These are phyloP conservation scores for Microdon myrmicae DNA, from an alignment of 2,888 invertebrate species.

Conservation along the genomic window DNA sequence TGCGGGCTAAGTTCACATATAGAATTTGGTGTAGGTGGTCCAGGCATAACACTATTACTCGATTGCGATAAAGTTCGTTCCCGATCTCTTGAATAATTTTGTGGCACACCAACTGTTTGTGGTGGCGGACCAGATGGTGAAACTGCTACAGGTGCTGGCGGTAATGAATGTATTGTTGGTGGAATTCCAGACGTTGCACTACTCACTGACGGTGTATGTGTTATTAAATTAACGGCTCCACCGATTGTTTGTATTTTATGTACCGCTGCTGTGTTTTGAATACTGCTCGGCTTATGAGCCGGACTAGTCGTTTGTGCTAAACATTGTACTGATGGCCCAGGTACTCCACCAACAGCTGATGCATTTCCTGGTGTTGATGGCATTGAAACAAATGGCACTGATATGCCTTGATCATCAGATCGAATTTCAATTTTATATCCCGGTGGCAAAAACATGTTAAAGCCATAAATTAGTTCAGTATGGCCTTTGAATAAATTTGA, in stretches of 20 bases:
- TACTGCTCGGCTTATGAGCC: conserved; percentile 38
- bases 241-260: conserved; percentile 54
- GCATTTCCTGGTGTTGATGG: conserved; percentile 73
- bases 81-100: conserved; percentile 64
- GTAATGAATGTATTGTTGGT: conserved; percentile 61
- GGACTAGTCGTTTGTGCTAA: conserved; percentile 48
- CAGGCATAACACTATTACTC: conserved; percentile 56
- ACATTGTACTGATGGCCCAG: conserved; percentile 57
- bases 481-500: conserved; percentile 85
- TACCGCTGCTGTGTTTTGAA: conserved; percentile 47
- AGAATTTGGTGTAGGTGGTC: conserved; percentile 63
- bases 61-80: conserved; percentile 59
- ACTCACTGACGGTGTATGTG: conserved; percentile 55
- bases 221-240: conserved; percentile 65
- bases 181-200: conserved; percentile 61
- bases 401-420: conserved; percentile 81
- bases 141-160: conserved; percentile 55
- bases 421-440: conserved; percentile 99
- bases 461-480: conserved; percentile 97
- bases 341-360: conserved; percentile 57
- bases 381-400: conserved; percentile 79
- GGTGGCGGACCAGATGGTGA: conserved; percentile 57
- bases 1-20: conserved; percentile 63
- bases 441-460: conserved; percentile 98
- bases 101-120: conserved; percentile 58